Evolutionary conservation across 2,888 invertebrate genomes (phyloP), one percentile per base, ranked within the genome.

Genomic region (Melanargia galathea): DNA sequence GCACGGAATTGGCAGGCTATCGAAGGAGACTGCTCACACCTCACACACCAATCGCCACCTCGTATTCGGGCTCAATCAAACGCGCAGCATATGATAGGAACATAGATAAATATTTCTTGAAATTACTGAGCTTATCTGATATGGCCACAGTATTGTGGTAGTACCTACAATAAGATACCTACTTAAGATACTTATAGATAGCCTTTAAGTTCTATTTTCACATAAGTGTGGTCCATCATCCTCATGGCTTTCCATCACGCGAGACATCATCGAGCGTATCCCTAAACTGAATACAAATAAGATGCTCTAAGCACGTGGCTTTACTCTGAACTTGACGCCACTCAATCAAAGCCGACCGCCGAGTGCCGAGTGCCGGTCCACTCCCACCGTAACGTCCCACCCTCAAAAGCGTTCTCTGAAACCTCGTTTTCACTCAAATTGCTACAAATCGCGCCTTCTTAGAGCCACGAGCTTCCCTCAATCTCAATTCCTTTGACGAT

Each of bases 371-470:
- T 1, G 11, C 13, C 10, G 11, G 35, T n/a, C n/a, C n/a, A n/a
- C n/a, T n/a, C n/a, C n/a, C 35, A 1, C 8, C 30, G 30, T 8
- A 8, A 4, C 45, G 11, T 11, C 45, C 45, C 45, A 22, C 11
- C 5, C 45, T 22, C 22, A 0, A 20, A 18, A 10, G 16, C 2
- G 35, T 18, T 33, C 22, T 20, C 35, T 52, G 35, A 22, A 13
- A 18, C 35, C 16, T 33, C 33, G 33, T 52, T 52, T 52, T 11
- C 52, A 35, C 13, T 35, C 52, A 52, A 52, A 33, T 35, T 11
- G 33, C 52, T 52, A 52, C 52, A 52, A 52, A 52, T 52, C 20
- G 13, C 35, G 33, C 6, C 20, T 11, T 11, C n/a, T 26, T 49
- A 10, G 30, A 49, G 26, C 13, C 52, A 13, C 13, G 35, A 20